A percentile compares a stretch with the other conserved stretches of the same genome.
phyloP scores from a whole-genome alignment of 2,888 invertebrate species.

The Callinectes sapidus region DNA sequence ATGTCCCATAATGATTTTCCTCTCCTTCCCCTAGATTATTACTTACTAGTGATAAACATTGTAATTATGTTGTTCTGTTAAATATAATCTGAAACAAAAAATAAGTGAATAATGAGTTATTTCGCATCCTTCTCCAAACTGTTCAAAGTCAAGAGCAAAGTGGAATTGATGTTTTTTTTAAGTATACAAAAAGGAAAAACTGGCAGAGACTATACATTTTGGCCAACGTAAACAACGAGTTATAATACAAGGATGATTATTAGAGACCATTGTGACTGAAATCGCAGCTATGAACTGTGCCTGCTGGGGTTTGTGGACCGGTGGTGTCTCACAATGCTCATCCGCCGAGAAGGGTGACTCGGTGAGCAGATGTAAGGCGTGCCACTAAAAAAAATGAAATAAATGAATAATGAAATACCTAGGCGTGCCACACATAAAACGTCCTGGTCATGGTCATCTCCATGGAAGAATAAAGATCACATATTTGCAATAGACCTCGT shows the following conservation, averaged over 20 bases:
- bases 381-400: not conserved
- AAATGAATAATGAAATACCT: not conserved
- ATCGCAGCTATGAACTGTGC: not conserved
- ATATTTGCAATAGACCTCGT: not conserved
- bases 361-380: not conserved
- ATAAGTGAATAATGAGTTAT: not conserved
- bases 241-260: not conserved
- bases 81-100: not conserved
- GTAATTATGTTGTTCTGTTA: slow-evolving; percentile 26
- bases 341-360: not conserved
- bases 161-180: too few species aligned
- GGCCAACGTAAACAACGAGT: not conserved
- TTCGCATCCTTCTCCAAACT: not conserved
- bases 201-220: not conserved
- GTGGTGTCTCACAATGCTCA: not conserved
- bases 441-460: not conserved
- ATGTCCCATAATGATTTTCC: slow-evolving; percentile 29
- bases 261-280: not conserved
- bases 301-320: not conserved
- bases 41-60: slow-evolving; percentile 13
- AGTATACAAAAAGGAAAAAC: not conserved
- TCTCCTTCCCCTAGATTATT: not conserved
- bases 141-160: not conserved
- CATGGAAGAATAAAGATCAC: not conserved
- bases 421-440: not conserved